Percentiles rank a stretch among this genome's conserved stretches.
Evolutionary conservation across 2,797 vertebrate genomes (phyloP).

Genomic region (Gadopsis bispinosus): DNA sequence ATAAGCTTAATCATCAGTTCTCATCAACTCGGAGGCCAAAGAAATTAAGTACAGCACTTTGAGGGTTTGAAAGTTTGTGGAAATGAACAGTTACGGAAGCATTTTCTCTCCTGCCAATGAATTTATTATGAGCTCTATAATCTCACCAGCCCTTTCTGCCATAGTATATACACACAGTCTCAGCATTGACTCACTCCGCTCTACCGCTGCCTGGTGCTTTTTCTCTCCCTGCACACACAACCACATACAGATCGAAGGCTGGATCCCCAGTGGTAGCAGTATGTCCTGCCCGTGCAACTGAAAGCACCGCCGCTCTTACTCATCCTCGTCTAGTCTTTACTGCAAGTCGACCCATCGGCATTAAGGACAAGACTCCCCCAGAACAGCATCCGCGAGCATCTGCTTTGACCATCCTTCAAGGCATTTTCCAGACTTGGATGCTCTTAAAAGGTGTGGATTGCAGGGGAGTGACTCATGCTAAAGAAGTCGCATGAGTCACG

Average conservation of each 20-base stretch:
- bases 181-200: slow-evolving; percentile 44
- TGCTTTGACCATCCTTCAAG: slow-evolving; percentile 51
- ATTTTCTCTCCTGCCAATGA: slow-evolving; percentile 7
- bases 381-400: slow-evolving; percentile 50
- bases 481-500: slow-evolving; percentile 65
- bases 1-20: neutral
- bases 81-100: neutral
- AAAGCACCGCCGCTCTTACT: slow-evolving; percentile 22
- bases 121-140: slow-evolving; percentile 47
- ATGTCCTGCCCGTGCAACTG: slow-evolving; percentile 20
- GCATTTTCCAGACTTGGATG: slow-evolving; percentile 50
- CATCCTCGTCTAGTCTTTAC: slow-evolving; percentile 47
- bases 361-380: slow-evolving; percentile 29
- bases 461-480: slow-evolving; percentile 56
- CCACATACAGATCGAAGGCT: slow-evolving; percentile 26
- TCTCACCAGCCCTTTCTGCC: slow-evolving; percentile 37
- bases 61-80: neutral
- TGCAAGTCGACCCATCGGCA: neutral
- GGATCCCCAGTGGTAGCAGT: slow-evolving; percentile 17
- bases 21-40: neutral
- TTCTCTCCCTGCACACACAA: slow-evolving; percentile 20
- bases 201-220: slow-evolving; percentile 6
- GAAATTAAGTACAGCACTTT: neutral
- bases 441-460: slow-evolving; percentile 54
- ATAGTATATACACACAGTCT: slow-evolving; percentile 45